Evolutionary conservation across 2,113 vertebrate genomes (phyloP).

Genomic region (Phyllopteryx taeniolatus): DNA sequence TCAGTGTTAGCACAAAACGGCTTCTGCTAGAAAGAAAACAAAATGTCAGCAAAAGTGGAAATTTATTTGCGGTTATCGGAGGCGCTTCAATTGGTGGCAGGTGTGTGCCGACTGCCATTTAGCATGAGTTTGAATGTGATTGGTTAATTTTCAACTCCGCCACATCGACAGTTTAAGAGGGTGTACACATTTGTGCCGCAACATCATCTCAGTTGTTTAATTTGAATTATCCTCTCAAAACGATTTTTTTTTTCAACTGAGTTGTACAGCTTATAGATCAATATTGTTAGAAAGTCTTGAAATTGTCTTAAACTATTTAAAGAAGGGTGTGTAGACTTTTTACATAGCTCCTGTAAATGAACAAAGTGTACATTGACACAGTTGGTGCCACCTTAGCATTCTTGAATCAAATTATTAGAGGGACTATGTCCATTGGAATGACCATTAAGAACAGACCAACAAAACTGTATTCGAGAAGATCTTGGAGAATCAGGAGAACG

Average conservation of each 20-base stretch:
- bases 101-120: too few species aligned
- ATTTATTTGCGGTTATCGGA: too few species aligned
- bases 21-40: too few species aligned
- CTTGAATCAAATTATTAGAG: constrained; percentile 42
- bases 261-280: not conserved
- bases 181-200: too few species aligned
- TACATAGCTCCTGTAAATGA: not conserved
- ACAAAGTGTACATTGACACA: constrained; percentile 65
- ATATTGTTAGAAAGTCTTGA: not conserved
- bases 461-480: constrained; percentile 60
- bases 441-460: constrained; percentile 28
- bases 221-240: not conserved
- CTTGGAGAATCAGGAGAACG: constrained; percentile 45
- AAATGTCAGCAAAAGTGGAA: too few species aligned
- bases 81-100: too few species aligned
- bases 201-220: not conserved
- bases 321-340: not conserved
- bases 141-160: too few species aligned
- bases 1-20: too few species aligned
- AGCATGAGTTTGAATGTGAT: too few species aligned
- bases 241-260: not conserved
- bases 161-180: too few species aligned
- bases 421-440: constrained; percentile 54
- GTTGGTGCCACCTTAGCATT: constrained; percentile 47
- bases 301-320: not conserved